These are phyloP conservation scores for Halyomorpha halys DNA, from an alignment of 1,140 invertebrate genomes.

Conservation along the genomic window DNA sequence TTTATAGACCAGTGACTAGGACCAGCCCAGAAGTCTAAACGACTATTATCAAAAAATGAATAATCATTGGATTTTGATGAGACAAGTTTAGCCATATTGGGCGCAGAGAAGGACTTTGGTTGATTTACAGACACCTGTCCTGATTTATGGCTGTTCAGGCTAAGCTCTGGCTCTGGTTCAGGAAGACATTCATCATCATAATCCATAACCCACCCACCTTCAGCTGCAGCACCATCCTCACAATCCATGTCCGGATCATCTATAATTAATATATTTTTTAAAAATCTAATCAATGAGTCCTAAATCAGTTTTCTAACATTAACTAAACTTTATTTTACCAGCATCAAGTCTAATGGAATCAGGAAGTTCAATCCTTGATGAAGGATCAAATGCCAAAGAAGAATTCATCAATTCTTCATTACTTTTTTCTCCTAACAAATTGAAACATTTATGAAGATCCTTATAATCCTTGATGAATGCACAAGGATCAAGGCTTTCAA, in stretches of 20 bases:
- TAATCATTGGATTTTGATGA: conserved; percentile 47
- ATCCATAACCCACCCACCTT: conserved; percentile 3
- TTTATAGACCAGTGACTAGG: conserved; percentile 63
- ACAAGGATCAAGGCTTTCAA: conserved; percentile 16
- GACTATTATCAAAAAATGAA: conserved; percentile 50
- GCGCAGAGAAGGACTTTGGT: not conserved
- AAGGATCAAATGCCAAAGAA: conserved; percentile 2
- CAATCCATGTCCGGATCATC: conserved; percentile 17
- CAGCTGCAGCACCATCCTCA: conserved; percentile 34
- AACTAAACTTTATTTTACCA: not conserved
- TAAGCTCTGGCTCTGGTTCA: conserved; percentile 1
- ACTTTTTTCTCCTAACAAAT: not conserved
- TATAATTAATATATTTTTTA: not conserved
- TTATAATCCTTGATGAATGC: conserved; percentile 6
- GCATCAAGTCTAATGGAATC: not conserved
- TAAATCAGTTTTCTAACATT: not conserved
- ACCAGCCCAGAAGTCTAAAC: conserved; percentile 59
- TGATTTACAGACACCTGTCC: not conserved
- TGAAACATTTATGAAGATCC: conserved; percentile 12
- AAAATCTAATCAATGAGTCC: not conserved
- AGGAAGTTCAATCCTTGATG: conserved; percentile 3
- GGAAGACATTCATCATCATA: conserved; percentile 20
- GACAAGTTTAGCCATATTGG: conserved; percentile 22
- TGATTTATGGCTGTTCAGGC: not conserved
- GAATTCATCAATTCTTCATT: conserved; percentile 3